Base-by-base conservation (phyloP, 2,888 invertebrate genomes). In the Alsophila aescularia region DNA sequence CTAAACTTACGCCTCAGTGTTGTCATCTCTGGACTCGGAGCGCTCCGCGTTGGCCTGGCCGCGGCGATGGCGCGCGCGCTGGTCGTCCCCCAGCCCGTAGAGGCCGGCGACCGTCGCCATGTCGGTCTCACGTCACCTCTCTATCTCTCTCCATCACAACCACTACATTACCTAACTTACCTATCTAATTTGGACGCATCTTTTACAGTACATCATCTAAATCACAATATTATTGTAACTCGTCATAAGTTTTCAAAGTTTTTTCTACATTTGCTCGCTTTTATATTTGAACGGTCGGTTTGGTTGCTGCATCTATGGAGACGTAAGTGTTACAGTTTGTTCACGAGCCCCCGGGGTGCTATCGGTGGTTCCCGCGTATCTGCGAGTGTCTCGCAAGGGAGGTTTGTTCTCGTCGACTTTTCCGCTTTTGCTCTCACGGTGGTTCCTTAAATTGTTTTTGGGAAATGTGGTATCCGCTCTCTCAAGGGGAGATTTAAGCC, bases 71-170 rank as follows among this genome's bases (percentile, higher is more conserved):
- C 91, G 72, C 53, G 89, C 85, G 42, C 95, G 93, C 77, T 93
- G 92, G 80, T 96, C 96, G 85, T 96, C 96, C 77, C 95, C 95
- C 78, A 96, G 93, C 73, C 96, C 95, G 82, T 96, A 96, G 56
- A 96, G 93, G 78, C 96, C 96, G 73, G 96, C 95, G 80, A 96
- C 95, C 67, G 95, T 95, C 77, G 95, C 96, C 95, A 95, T 96
- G 52, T 64, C 81, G 45, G 14, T 57, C 68, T 57, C 64, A 60
- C 74, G 71, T 72, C 77, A 83, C 67, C 29, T 55, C 55, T 41
- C 66, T 60, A 64, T 60, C 56, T 59, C 66, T 65, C 59, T 67
- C 58, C 70, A 72, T 72, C 71, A 72, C 70, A 67, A 70, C 71
- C 66, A 62, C 43, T 55, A 71, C 66, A 62, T 64, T 67, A 62